Evolutionary conservation across 2,888 invertebrate genomes (phyloP), one percentile per base, ranked within the genome.

Genomic region (Oscheius sp.): DNA sequence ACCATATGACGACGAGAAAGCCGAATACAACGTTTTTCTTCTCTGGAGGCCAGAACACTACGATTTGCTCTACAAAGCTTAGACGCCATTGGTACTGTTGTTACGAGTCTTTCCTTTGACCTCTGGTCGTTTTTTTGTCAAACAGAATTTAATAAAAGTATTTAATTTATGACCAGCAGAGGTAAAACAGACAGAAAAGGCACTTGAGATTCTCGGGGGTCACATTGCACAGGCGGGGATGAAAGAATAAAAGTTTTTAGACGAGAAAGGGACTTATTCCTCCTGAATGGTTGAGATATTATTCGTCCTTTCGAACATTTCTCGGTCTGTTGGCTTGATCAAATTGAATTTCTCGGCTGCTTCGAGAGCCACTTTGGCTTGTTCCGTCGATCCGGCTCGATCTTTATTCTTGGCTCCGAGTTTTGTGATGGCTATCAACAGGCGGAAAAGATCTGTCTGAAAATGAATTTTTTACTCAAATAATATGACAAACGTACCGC

Each of bases 341-440:
- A 88, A 49, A 25, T 79, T 84, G 61, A 75, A 84, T 53, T 82
- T 83, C 35, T 83, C 79, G 25, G 86, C 87, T 1, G 88, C 88
- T 6, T 74, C 80, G 69, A 88, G 73, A 3, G 83, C 86, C 13
- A 82, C 68, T 52, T 81, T 80, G 7, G 88, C 84, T 66, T 86
- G 80, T 45, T 85, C 81, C 18, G 80, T 76, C 1, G 84, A 76
- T 16, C 82, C 82, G 16, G 77, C 72, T 41, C 88, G 76, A 41
- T 78, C 81, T 18, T 74, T 72, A 64, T 84, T 85, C 55, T 80
- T 76, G 3, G 58, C 76, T 49, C 78, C 79, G 56, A 88, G 59
- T 70, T 88, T 88, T 13, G 87, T 82, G 43, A 88, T 83, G 2
- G 88, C 88, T 7, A 88, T 83, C 45, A 88, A 76, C 21, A 88